Evolutionary conservation across 2,113 vertebrate genomes (phyloP).

Genomic region (Lonchura striata): DNA sequence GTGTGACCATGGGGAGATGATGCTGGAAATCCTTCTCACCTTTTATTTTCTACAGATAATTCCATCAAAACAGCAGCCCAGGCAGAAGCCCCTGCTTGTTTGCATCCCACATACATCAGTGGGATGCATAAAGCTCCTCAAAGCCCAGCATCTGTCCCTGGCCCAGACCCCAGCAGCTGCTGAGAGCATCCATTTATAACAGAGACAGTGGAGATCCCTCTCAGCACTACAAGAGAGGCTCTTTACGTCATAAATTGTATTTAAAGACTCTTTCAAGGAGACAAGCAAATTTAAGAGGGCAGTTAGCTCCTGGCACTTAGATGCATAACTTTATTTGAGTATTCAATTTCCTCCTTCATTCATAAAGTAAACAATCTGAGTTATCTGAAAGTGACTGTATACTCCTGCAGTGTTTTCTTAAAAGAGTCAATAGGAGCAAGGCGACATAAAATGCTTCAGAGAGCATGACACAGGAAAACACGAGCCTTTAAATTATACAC

Average conservation of each 20-base stretch:
- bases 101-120: not conserved
- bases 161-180: not conserved
- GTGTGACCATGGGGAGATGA: fast-evolving
- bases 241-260: constrained; percentile 29
- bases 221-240: not conserved
- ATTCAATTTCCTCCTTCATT: constrained; percentile 67
- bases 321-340: constrained; percentile 67
- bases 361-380: constrained; percentile 72
- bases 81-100: not conserved
- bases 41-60: not conserved
- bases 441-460: constrained; percentile 62
- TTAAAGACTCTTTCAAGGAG: constrained; percentile 41
- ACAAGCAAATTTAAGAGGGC: constrained; percentile 52
- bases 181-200: constrained; percentile 1
- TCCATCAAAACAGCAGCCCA: not conserved
- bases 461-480: constrained; percentile 73
- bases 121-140: not conserved
- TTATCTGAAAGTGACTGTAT: constrained; percentile 59
- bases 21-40: not conserved
- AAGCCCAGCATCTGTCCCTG: not conserved
- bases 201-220: not conserved
- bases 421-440: constrained; percentile 46
- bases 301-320: constrained; percentile 44
- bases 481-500: constrained; percentile 62
- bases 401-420: constrained; percentile 63